Base-by-base conservation (phyloP, 1,140 invertebrate genomes). In the Bombus picipes region DNA sequence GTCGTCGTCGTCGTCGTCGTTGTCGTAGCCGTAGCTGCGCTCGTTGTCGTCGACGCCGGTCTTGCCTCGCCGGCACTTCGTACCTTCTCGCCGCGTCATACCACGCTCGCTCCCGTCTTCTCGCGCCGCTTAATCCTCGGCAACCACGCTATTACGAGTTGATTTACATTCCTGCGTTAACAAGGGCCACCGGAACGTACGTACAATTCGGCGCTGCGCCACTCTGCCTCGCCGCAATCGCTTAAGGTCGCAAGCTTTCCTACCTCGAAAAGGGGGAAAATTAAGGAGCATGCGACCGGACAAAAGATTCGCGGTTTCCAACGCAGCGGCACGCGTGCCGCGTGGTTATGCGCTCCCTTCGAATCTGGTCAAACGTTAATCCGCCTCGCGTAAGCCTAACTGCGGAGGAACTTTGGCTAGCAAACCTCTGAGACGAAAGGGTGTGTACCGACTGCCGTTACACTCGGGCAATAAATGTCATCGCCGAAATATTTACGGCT, bases 131-230 rank as follows among this genome's bases (percentile, higher is more conserved):
- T 90, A 86, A 90, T 90, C 83, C 89, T 65, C 80, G 66, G 65
- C 86, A 81, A 83, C 83, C 86, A 73, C 78, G 89, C 88, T 88
- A 90, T 90, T 90, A 90, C 88, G 37, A 90, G 76, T 88, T 90
- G 88, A 90, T 90, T 90, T 90, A 90, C 89, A 90, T 90, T 88
- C 86, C 81, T 72, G 83, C 88, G 88, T 87, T 90, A 90, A 90
- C 89, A 81, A 90, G 89, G 89, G 88, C 78, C 84, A 81, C 59
- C 59, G 59, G 43, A 73, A 53, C 78, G 70, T 78, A 43, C 18
- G 70, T 66, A 39, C 39, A 18, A 76, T 86, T 53, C 47, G 47
- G 47, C 47, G 47, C 47, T 22, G 47, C 47, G 47, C 47, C 47
- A 53, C 47, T 22, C 18, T 22, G 47, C 18, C 47, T 53, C 18